phyloP scores from a whole-genome alignment of 2,113 vertebrate species.

The rabbit (Oryctolagus cuniculus) region DNA sequence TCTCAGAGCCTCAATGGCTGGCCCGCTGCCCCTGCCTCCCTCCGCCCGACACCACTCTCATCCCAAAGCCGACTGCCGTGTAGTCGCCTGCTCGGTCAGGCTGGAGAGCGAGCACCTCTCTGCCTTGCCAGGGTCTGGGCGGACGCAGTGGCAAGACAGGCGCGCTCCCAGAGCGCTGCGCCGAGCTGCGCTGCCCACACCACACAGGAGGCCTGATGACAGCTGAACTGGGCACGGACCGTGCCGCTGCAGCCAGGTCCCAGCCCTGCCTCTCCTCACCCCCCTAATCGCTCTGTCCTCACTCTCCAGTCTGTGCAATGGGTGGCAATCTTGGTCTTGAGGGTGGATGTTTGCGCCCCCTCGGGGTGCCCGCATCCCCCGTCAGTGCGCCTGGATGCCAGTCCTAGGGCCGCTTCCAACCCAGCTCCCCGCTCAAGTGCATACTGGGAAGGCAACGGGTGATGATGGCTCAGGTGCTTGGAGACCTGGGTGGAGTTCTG shows the following conservation, averaged over 20 bases:
- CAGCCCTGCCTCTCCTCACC: neutral
- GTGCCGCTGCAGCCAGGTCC: neutral
- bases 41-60: neutral
- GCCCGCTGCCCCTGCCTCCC: neutral
- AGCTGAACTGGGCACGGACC: neutral
- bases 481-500: no score
- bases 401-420: no score
- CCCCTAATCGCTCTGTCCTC: neutral
- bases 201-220: neutral
- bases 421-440: no score
- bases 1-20: slow-evolving; percentile 38
- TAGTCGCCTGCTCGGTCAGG: neutral
- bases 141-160: neutral
- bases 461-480: no score
- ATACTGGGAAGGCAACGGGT: no score
- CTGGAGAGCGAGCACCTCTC: neutral
- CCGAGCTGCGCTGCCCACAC: neutral
- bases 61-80: neutral
- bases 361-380: no score
- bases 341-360: no score
- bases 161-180: accelerated
- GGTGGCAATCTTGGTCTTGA: neutral
- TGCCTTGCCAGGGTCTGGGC: neutral
- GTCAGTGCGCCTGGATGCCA: no score
- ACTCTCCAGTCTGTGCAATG: neutral